Percentiles rank a stretch among this genome's conserved stretches.
Conservation (phyloP, 2,888 invertebrate genomes). For the Carterocephalus palaemon region DNA sequence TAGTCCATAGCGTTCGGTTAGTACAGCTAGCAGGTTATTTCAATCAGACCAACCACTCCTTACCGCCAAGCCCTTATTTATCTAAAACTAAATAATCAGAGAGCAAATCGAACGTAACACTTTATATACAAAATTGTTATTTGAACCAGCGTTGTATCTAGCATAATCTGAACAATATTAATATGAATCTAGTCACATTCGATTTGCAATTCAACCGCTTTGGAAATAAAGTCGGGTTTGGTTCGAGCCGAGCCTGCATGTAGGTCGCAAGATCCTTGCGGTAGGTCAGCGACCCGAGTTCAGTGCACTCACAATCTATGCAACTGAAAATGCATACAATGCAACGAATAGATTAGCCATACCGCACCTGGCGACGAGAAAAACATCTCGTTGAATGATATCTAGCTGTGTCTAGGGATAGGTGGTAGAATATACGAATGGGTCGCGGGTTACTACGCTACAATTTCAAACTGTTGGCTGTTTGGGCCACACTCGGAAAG, state of each 20-base stretch:
- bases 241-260: slow-evolving; percentile 14
- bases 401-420: too few species aligned
- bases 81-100: not conserved
- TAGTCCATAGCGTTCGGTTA: too few species aligned
- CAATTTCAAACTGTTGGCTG: too few species aligned
- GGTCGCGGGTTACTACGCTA: too few species aligned
- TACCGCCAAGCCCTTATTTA: not conserved
- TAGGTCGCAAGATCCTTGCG: slow-evolving; percentile 49
- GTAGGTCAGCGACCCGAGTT: slow-evolving; percentile 51
- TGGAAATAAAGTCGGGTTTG: slow-evolving; percentile 1
- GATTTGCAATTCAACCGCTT: slow-evolving; percentile 14
- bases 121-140: slow-evolving; percentile 15
- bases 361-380: slow-evolving; percentile 16
- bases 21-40: too few species aligned
- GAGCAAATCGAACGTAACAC: slow-evolving; percentile 7
- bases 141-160: slow-evolving; percentile 12
- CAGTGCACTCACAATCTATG: slow-evolving; percentile 42
- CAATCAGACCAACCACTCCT: not conserved
- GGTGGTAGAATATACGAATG: too few species aligned
- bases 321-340: slow-evolving; percentile 31
- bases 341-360: slow-evolving; percentile 13
- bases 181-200: slow-evolving; percentile 8
- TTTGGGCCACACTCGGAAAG: too few species aligned
- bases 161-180: slow-evolving; percentile 21
- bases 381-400: slow-evolving; percentile 9